Evolutionary conservation across 2,888 invertebrate species (phyloP).

Genomic region (Epirrhoe alternata): DNA sequence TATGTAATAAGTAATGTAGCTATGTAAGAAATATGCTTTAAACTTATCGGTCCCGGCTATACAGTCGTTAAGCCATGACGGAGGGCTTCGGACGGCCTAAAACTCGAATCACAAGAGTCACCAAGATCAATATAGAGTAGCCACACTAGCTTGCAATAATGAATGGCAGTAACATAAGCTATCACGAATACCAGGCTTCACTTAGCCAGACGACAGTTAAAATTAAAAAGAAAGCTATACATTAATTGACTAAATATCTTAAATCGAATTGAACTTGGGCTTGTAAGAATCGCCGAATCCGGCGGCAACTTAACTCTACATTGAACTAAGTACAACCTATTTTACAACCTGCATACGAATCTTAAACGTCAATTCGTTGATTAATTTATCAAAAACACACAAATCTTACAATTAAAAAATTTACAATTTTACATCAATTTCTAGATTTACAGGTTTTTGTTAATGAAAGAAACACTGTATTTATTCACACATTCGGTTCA

Average conservation of each 20-base stretch:
- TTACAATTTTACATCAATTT: constrained; percentile 8
- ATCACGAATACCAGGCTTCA: constrained; percentile 67
- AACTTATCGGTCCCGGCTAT: too few species aligned
- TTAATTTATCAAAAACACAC: background rate
- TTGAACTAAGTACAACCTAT: constrained; percentile 33
- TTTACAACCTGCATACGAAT: constrained; percentile 32
- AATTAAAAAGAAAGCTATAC: constrained; percentile 74
- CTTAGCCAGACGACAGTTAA: constrained; percentile 62
- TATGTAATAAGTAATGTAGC: too few species aligned
- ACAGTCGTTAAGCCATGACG: too few species aligned
- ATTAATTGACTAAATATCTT: constrained; percentile 85
- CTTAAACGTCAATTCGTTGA: constrained; percentile 24
- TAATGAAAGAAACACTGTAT: background rate
- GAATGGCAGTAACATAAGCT: constrained; percentile 48
- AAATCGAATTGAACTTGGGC: constrained; percentile 65
- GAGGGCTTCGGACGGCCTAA: too few species aligned
- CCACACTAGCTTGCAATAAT: constrained; percentile 22
- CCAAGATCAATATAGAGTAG: constrained; percentile 23
- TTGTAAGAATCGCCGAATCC: constrained; percentile 37
- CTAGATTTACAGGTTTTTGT: background rate
- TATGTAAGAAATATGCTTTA: too few species aligned
- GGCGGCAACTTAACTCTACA: constrained; percentile 26
- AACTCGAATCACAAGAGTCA: too few species aligned
- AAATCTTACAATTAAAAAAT: constrained; percentile 1
- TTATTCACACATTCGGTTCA: background rate